Conservation (phyloP, 2,888 invertebrate species). For the Drosophila histrio region DNA sequence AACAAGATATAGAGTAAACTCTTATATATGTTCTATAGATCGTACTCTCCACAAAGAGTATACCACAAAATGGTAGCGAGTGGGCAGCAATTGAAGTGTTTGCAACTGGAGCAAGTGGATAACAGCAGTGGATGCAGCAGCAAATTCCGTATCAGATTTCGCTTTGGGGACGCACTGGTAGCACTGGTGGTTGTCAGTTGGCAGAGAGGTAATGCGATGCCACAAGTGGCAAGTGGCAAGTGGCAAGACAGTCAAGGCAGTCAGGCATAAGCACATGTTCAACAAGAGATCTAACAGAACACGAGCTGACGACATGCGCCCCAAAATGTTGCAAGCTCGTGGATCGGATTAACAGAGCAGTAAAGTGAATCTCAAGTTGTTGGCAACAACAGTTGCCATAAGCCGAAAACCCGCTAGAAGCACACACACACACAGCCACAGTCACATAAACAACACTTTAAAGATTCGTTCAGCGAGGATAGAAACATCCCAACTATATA, state of each 20-base stretch:
- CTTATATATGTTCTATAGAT: too few relatives aligned
- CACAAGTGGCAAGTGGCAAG: slow-evolving; percentile 27
- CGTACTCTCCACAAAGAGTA: too few relatives aligned
- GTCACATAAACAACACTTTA: not conserved
- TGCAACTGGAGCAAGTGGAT: slow-evolving; percentile 26
- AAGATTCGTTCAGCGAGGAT: not conserved
- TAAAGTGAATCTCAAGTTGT: not conserved
- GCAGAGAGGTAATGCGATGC: slow-evolving; percentile 57
- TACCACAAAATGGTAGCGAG: slow-evolving; percentile 29
- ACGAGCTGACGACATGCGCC: slow-evolving; percentile 48
- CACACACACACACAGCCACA: too few relatives aligned
- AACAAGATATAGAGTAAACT: too few relatives aligned
- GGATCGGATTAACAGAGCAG: slow-evolving; percentile 25
- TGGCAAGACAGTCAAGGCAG: slow-evolving; percentile 1
- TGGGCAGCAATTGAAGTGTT: slow-evolving; percentile 47
- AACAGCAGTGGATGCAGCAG: slow-evolving; percentile 39
- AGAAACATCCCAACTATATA: too few relatives aligned
- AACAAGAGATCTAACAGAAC: slow-evolving; percentile 61
- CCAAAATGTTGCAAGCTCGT: slow-evolving; percentile 10
- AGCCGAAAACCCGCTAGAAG: not conserved
- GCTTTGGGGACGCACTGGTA: slow-evolving; percentile 44
- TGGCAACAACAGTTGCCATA: not conserved
- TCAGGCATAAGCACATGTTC: slow-evolving; percentile 68
- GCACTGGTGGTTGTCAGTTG: slow-evolving; percentile 68
- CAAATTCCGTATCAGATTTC: slow-evolving; percentile 74